Evolutionary conservation across 1,140 invertebrate genomes (phyloP).

Genomic region (Ylistrum balloti): DNA sequence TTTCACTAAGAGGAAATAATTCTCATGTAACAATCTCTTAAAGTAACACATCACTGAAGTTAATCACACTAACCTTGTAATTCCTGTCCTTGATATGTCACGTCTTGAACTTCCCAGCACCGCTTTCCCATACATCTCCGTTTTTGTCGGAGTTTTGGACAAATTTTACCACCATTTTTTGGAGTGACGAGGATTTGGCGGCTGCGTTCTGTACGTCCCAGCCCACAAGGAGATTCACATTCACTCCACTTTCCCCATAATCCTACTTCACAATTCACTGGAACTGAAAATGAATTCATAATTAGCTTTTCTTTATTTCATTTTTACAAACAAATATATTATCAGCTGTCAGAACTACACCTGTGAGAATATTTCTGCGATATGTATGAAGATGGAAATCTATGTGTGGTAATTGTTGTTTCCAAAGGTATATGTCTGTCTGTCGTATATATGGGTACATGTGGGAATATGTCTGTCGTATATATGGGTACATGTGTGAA

Average conservation of each 20-base stretch:
- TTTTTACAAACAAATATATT: too few species aligned
- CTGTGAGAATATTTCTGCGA: too few species aligned
- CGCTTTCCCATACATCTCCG: conserved; percentile 65
- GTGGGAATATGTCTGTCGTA: too few species aligned
- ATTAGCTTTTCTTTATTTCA: too few species aligned
- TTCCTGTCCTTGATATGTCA: conserved; percentile 48
- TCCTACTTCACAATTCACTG: conserved; percentile 68
- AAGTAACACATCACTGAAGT: neutral
- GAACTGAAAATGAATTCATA: conserved; percentile 68
- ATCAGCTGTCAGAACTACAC: too few species aligned
- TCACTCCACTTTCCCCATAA: conserved; percentile 69
- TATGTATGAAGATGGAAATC: too few species aligned
- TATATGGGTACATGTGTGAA: too few species aligned
- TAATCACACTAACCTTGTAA: conserved; percentile 43
- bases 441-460: too few species aligned
- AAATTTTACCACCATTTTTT: conserved; percentile 73
- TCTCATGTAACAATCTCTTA: too few species aligned
- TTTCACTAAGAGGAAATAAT: too few species aligned
- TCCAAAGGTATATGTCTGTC: too few species aligned
- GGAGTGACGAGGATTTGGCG: conserved; percentile 64
- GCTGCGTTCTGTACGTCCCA: conserved; percentile 67
- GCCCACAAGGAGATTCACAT: conserved; percentile 70
- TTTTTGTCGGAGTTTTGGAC: conserved; percentile 68
- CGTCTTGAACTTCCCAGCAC: conserved; percentile 43
- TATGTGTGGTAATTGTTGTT: too few species aligned